Evolutionary conservation across 1,140 invertebrate species (phyloP).

Genomic region (Lucilia cuprina): DNA sequence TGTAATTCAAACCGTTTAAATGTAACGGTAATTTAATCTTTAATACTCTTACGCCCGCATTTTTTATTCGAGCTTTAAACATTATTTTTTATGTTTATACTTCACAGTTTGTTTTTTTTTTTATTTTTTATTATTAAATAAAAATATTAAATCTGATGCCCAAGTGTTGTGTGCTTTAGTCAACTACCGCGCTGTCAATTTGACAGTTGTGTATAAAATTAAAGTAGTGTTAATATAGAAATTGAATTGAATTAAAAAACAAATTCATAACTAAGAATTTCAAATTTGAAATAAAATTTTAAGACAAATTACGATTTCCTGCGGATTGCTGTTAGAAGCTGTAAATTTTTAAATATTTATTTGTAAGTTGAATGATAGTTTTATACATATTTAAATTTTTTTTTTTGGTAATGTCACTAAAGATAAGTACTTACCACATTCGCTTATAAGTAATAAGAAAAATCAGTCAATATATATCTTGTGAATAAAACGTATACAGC

Average conservation of each 20-base stretch:
- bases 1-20: not conserved
- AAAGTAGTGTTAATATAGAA: not conserved
- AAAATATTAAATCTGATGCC: not conserved
- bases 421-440: too few relatives aligned
- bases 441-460: too few relatives aligned
- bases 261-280: not conserved
- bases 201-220: not conserved
- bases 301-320: too few relatives aligned
- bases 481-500: too few relatives aligned
- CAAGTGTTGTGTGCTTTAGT: not conserved
- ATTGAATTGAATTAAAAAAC: not conserved
- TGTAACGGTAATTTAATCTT: not conserved
- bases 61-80: not conserved
- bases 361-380: too few relatives aligned
- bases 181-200: not conserved
- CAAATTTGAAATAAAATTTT: not conserved
- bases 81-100: not conserved
- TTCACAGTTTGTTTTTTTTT: not conserved
- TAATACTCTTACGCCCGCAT: not conserved
- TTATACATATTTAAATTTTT: too few relatives aligned
- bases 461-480: too few relatives aligned
- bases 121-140: not conserved
- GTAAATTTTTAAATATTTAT: too few relatives aligned
- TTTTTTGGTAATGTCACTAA: too few relatives aligned
- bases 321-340: too few relatives aligned